Percentiles rank a stretch among this genome's conserved stretches.
Conservation (phyloP, 2,888 invertebrate species). For the Nasonia oneida region DNA sequence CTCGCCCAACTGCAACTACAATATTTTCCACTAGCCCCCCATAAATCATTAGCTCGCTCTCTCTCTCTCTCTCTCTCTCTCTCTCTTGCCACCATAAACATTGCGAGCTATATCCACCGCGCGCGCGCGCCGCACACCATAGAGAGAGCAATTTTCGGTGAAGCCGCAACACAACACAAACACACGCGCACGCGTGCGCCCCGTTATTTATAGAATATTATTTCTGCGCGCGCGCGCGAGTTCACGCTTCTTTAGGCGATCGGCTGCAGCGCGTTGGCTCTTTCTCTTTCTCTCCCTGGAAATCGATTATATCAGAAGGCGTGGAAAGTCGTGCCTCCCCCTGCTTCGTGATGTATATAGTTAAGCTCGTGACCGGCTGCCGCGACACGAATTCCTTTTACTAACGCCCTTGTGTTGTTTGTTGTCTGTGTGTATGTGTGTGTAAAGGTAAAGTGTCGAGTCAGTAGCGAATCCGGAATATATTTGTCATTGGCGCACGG, state of each 20-base stretch:
- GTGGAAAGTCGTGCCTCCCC: background rate
- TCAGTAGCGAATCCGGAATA: slow-evolving; percentile 19
- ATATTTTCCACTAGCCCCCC: slow-evolving; percentile 10
- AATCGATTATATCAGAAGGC: slow-evolving; percentile 41
- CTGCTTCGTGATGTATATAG: background rate
- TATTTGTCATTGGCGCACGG: slow-evolving; percentile 14
- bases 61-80: no score
- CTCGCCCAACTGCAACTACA: background rate
- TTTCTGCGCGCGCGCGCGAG: slow-evolving; percentile 29
- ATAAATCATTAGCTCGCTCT: slow-evolving; percentile 21
- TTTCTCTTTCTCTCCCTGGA: background rate
- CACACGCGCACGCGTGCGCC: background rate
- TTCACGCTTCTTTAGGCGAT: slow-evolving; percentile 5
- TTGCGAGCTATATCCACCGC: background rate
- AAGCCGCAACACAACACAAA: slow-evolving; percentile 1
- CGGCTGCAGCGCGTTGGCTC: background rate
- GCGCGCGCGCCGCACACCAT: no score
- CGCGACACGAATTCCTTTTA: slow-evolving; percentile 27
- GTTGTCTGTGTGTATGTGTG: background rate
- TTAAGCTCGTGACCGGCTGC: slow-evolving; percentile 10
- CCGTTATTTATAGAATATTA: slow-evolving; percentile 50
- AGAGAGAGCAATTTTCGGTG: slow-evolving; percentile 21
- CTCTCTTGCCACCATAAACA: background rate
- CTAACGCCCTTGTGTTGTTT: background rate
- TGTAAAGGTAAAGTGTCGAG: background rate